Percentiles rank a stretch among this genome's conserved stretches.
Conservation (phyloP, 1,140 invertebrate species). For the Bradysia coprophila region DNA sequence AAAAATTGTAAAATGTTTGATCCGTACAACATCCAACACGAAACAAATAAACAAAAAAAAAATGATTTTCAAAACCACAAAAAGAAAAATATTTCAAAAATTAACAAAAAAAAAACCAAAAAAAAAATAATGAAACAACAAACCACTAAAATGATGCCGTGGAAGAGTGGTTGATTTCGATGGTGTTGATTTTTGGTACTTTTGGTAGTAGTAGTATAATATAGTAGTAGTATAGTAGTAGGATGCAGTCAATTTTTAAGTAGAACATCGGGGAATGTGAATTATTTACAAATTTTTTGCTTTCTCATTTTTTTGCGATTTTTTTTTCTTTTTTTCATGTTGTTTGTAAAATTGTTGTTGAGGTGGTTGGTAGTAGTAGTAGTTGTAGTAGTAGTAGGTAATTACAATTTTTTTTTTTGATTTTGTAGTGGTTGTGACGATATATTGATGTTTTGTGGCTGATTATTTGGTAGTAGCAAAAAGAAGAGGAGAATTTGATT, state of each 20-base stretch:
- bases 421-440: constrained; percentile 6
- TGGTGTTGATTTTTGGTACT: neutral
- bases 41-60: neutral
- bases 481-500: no score
- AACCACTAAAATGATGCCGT: neutral
- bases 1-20: no score
- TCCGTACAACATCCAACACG: no score
- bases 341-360: constrained; percentile 4
- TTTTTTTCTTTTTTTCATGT: constrained; percentile 2
- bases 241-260: no score
- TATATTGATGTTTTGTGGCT: no score
- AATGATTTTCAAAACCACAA: neutral
- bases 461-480: no score
- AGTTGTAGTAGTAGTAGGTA: neutral
- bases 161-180: neutral
- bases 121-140: neutral
- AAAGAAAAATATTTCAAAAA: neutral
- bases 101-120: neutral
- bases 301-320: no score
- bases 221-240: neutral
- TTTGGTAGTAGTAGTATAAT: neutral
- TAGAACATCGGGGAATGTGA: no score
- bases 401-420: no score
- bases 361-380: constrained; percentile 3
- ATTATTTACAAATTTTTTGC: neutral